phyloP scores from a whole-genome alignment of 1,140 invertebrate genomes.

The Platorchestia sp. region DNA sequence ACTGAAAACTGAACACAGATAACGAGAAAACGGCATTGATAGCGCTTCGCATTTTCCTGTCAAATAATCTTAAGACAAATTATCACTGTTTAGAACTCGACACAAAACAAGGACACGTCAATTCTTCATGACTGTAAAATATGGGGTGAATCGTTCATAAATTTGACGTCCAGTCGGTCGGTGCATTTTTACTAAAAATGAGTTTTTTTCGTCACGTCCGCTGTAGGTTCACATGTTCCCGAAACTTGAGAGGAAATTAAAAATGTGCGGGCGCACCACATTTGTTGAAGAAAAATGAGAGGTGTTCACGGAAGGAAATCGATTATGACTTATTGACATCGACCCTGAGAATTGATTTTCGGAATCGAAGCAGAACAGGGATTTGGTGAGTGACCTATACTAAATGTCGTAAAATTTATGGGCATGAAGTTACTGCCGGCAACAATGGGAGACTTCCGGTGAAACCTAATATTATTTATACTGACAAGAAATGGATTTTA shows the following conservation, averaged over 20 bases:
- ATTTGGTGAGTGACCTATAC: background rate
- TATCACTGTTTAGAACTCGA: background rate
- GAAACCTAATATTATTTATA: background rate
- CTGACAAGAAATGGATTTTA: background rate
- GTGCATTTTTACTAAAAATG: background rate
- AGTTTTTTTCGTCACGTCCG: background rate
- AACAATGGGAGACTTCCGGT: background rate
- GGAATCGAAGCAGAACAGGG: background rate
- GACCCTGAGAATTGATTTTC: background rate
- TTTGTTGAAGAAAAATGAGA: background rate
- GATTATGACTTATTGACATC: background rate
- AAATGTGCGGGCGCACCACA: background rate
- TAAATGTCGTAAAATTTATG: background rate
- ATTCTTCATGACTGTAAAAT: background rate
- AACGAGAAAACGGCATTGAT: background rate
- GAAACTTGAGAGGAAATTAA: conserved; percentile 23
- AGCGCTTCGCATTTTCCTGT: background rate
- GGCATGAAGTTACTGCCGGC: background rate
- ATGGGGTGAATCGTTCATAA: background rate
- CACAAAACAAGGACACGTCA: background rate
- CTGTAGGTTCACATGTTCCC: background rate
- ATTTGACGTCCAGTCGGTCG: background rate
- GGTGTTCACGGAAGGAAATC: background rate
- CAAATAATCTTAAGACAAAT: background rate
- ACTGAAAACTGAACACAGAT: background rate